A percentile compares a stretch with the other conserved stretches of the same genome.
Evolutionary conservation across 2,888 invertebrate genomes (phyloP).

Genomic region (Lobophora halterata): DNA sequence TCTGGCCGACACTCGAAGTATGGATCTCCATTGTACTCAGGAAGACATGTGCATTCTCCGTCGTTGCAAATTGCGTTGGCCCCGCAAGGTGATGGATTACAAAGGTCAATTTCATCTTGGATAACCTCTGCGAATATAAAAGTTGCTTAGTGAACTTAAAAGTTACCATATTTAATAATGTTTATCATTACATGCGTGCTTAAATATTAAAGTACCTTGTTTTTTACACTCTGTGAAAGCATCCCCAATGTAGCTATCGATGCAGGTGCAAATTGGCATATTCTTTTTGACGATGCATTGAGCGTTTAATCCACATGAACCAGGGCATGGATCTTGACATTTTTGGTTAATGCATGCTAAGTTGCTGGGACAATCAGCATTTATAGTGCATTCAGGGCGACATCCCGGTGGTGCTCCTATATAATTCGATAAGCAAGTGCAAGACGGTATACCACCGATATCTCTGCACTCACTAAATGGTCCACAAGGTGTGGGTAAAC

Average conservation of each 20-base stretch:
- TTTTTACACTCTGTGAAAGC: slow-evolving; percentile 83
- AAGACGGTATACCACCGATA: slow-evolving; percentile 81
- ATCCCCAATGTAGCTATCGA: slow-evolving; percentile 86
- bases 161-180: slow-evolving; percentile 6
- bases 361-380: slow-evolving; percentile 87
- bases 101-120: slow-evolving; percentile 71
- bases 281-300: slow-evolving; percentile 85
- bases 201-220: slow-evolving; percentile 65
- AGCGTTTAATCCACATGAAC: slow-evolving; percentile 86
- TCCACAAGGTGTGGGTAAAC: slow-evolving; percentile 84
- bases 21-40: slow-evolving; percentile 84
- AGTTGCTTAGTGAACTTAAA: slow-evolving; percentile 1
- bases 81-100: slow-evolving; percentile 85
- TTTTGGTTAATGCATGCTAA: slow-evolving; percentile 88
- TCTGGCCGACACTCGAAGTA: slow-evolving; percentile 85
- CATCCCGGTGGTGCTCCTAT: slow-evolving; percentile 87
- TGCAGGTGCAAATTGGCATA: slow-evolving; percentile 87
- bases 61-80: slow-evolving; percentile 80
- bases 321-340: slow-evolving; percentile 90
- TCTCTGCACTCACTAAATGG: slow-evolving; percentile 84
- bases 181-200: no score
- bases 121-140: slow-evolving; percentile 43
- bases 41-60: slow-evolving; percentile 82
- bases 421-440: slow-evolving; percentile 83
- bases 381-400: slow-evolving; percentile 85